Base-by-base conservation (phyloP, 2,888 invertebrate species). In the Torymus aiolomorphi region DNA sequence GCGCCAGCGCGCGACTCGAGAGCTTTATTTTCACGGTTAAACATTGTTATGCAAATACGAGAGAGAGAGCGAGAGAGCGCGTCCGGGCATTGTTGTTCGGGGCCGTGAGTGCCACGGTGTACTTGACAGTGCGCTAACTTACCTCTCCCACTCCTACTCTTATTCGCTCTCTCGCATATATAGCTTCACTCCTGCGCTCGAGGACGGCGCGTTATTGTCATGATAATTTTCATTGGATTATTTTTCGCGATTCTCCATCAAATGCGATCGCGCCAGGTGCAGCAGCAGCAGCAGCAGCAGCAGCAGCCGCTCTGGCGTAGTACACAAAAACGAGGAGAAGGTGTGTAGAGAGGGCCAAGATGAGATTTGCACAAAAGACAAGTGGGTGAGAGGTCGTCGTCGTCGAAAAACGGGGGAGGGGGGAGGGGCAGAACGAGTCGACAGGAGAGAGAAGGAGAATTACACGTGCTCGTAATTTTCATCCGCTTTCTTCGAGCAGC, bases 21-120 rank as follows among this genome's bases (percentile, higher is more conserved):
- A 82, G 85, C 87, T 87, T 88, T 87, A 87, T 88, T 87, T 87
- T 86, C 86, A 80, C 83, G 83, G 85, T 84, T 86, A 86, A 88
- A 88, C 87, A 88, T 88, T 88, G 87, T 88, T 87, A 88, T 88
- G 88, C 86, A 88, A 87, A 88, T 62, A 62, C 82, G 82, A 85
- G 63, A 75, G 57, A 74, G 84, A 84, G 86, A 86, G 31, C 3
- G 31, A 31, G 31, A 31, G 42, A 0, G 42, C 5, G 8, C 42
- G 8, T 42, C 42, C 85, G 84, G 56, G 88, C 87, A 86, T 87
- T 88, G 88, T 88, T 87, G 85, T 86, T 74, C 56, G 70, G 24
- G 54, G 24, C 63, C 73, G 69, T 31, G 59, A 54, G 65, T 51
- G 12, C 65, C 67, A 76, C 14, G 63, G 77, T 78, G 78, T 62